phyloP scores from a whole-genome alignment of 2,888 invertebrate species.

The Troglohyphantes excavatus region DNA sequence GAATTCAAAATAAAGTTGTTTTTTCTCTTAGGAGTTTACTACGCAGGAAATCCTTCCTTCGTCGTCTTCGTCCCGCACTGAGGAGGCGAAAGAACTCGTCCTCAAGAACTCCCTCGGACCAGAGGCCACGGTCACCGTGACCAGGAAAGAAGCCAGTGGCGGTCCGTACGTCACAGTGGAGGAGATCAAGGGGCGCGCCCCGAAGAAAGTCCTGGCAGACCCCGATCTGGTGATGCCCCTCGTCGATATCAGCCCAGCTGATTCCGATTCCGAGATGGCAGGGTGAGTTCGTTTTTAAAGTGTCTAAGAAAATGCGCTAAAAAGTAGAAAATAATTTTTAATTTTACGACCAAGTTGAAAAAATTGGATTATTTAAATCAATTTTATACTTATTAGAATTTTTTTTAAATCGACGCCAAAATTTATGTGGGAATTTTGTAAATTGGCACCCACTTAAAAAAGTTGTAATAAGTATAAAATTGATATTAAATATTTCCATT shows the following conservation, averaged over 20 bases:
- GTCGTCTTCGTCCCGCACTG: background rate
- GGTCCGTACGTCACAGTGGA: constrained; percentile 49
- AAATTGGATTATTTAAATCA: no score
- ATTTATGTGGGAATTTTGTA: no score
- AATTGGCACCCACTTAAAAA: no score
- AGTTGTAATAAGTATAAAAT: no score
- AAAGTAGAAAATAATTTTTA: no score
- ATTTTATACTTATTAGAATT: no score
- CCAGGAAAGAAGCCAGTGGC: constrained; percentile 29
- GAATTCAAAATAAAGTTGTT: no score
- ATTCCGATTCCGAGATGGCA: constrained; percentile 79
- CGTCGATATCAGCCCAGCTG: constrained; percentile 80
- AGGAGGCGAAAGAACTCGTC: constrained; percentile 41
- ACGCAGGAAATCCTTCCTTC: background rate
- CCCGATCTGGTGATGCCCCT: constrained; percentile 76
- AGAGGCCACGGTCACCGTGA: constrained; percentile 58
- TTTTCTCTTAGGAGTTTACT: constrained; percentile 35
- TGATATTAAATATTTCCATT: no score
- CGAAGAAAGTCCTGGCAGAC: constrained; percentile 21
- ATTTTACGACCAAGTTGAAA: no score
- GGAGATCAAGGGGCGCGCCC: constrained; percentile 53
- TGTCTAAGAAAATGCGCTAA: no score
- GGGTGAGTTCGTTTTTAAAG: constrained; percentile 70
- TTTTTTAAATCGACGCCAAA: no score
- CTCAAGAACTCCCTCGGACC: constrained; percentile 77